Evolutionary conservation across 2,113 vertebrate genomes (phyloP), one percentile per base, ranked within the genome.

Genomic region (Zosterops lateralis): DNA sequence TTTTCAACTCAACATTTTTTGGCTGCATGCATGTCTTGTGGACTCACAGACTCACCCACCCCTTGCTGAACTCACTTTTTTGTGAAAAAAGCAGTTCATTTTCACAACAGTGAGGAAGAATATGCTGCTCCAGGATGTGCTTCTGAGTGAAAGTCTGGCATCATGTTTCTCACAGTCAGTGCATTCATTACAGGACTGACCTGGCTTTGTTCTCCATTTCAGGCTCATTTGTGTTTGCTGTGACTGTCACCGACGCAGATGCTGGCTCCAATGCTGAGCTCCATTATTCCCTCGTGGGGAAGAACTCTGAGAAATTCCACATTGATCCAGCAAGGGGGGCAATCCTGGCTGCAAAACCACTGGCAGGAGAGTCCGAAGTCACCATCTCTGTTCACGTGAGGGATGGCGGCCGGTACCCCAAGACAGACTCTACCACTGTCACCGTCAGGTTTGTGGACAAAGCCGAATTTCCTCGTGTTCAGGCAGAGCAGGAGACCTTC

Each of bases 181-280:
- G 28, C 34, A 10, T 17, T 26, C 9, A 17, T 50, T 83, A 42
- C 62, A 51, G 40, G 93, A 42, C 57, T 61, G 51, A 22, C 21
- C 47, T 87, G 11, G 57, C 28, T 92, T 76, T 92, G 29, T 90
- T 91, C 66, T 97, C 18, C 22, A 1, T 96, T 96, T n/a, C 86
- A 99, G 99, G 99, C 65, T 98, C 98, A 0, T 97, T 99, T 19
- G 98, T 99, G 77, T 99, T 99, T 97, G 99, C 99, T 0, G 99
- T 99, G 29, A 99, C 99, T 0, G 99, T 99, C 90, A 99, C 99
- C 0, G 99, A 99, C 51, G 98, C 99, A 8, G 99, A 99, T 82
- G 94, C 97, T 0, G 99, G 99, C 20, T 97, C 98, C 76, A 99
- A 99, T 2, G 98, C 99, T 1, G 98, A 99, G 90, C 98, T 99